Conservation (phyloP, 2,888 invertebrate species). For the Philopedon plagiatum region DNA sequence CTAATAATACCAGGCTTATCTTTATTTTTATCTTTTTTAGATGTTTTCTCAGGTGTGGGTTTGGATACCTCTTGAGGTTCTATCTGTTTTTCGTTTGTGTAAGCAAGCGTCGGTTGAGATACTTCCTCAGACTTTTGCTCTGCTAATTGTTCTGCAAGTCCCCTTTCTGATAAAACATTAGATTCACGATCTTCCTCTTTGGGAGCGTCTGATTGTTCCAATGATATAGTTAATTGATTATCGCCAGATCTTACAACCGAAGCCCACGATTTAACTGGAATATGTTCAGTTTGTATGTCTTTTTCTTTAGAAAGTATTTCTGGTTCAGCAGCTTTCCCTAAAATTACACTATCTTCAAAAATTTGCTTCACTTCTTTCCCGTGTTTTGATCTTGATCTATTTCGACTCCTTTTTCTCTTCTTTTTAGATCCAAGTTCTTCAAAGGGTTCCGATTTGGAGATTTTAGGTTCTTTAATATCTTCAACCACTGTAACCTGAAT, state of each 20-base stretch:
- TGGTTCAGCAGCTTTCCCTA: background rate
- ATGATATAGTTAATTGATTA: slow-evolving; percentile 3
- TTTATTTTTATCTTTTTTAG: slow-evolving; percentile 47
- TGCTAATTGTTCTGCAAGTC: background rate
- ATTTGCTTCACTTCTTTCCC: background rate
- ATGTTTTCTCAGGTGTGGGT: background rate
- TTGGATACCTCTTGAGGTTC: background rate
- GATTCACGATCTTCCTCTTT: background rate
- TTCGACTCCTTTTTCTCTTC: slow-evolving; percentile 51
- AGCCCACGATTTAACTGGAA: slow-evolving; percentile 34
- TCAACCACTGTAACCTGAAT: slow-evolving; percentile 13
- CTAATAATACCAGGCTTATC: slow-evolving; percentile 58
- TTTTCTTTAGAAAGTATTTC: background rate
- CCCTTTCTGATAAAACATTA: background rate
- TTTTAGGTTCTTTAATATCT: background rate
- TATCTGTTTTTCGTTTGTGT: background rate
- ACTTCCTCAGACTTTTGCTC: background rate
- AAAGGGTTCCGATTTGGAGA: background rate
- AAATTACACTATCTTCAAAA: no score
- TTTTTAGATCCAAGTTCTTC: slow-evolving; percentile 43
- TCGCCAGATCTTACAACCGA: slow-evolving; percentile 35
- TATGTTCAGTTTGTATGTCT: background rate
- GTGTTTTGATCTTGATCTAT: slow-evolving; percentile 41
- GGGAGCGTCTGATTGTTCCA: background rate
- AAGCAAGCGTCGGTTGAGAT: background rate